phyloP scores from a whole-genome alignment of 2,888 invertebrate genomes.

The Chaetoderma sp. region DNA sequence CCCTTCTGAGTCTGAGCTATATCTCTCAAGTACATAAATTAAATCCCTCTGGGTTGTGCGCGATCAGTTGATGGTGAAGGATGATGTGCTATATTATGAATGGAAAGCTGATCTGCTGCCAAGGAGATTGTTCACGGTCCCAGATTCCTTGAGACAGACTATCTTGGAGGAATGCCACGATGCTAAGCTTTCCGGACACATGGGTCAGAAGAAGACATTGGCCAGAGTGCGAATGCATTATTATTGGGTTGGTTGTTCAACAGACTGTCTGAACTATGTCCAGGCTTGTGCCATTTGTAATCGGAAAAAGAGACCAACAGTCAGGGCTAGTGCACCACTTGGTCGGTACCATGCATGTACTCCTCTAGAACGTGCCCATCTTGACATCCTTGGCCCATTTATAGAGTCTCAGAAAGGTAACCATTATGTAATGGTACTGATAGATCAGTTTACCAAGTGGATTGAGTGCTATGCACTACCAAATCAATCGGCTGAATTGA shows the following conservation, averaged over 20 bases:
- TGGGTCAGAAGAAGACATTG: constrained; percentile 9
- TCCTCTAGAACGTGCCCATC: constrained; percentile 16
- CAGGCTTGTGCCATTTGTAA: constrained; percentile 1
- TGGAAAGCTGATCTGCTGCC: background rate
- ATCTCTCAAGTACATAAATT: too few species aligned
- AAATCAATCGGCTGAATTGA: constrained; percentile 33
- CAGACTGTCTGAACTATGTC: too few species aligned
- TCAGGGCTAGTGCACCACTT: constrained; percentile 1
- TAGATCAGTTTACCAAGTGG: constrained; percentile 33
- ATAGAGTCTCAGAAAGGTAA: constrained; percentile 10
- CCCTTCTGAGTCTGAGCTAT: too few species aligned
- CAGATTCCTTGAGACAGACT: background rate
- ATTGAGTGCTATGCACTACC: constrained; percentile 19
- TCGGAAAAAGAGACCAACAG: background rate
- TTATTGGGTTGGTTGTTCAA: constrained; percentile 20
- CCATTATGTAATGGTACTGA: constrained; percentile 24
- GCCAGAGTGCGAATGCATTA: background rate
- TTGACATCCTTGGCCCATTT: constrained; percentile 27
- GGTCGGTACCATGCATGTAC: constrained; percentile 2
- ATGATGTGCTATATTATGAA: background rate
- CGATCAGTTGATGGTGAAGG: background rate
- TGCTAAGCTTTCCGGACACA: constrained; percentile 17
- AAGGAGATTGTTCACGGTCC: background rate
- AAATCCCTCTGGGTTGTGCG: background rate
- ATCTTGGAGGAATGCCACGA: constrained; percentile 10